Evolutionary conservation across 1,140 invertebrate genomes (phyloP).

Genomic region (Asobara japonica): DNA sequence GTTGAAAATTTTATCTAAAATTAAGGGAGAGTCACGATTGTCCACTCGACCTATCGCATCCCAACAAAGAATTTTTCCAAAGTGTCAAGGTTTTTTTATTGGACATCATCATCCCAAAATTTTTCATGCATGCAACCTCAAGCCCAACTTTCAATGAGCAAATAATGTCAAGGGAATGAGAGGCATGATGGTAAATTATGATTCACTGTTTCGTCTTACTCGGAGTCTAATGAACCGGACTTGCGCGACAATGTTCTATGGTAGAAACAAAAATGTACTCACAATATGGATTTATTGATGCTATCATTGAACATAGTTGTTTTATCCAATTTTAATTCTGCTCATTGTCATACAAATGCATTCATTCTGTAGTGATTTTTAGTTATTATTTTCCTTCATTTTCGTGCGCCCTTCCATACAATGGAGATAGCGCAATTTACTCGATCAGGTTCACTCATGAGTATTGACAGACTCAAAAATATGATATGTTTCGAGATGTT

Average conservation of each 20-base stretch:
- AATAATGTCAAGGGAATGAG: constrained; percentile 31
- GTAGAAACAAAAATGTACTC: background rate
- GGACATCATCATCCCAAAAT: constrained; percentile 13
- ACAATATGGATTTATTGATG: background rate
- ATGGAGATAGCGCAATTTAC: background rate
- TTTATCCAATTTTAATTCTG: background rate
- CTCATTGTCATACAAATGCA: background rate
- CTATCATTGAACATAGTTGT: background rate
- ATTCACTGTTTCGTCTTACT: constrained; percentile 37
- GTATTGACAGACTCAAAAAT: too few relatives aligned
- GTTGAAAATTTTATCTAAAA: constrained; percentile 3
- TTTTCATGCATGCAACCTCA: constrained; percentile 37
- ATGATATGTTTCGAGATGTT: too few relatives aligned
- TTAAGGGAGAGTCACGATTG: constrained; percentile 14
- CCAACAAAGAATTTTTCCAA: constrained; percentile 40
- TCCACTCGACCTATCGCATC: constrained; percentile 26
- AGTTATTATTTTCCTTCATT: background rate
- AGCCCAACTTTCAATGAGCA: constrained; percentile 28
- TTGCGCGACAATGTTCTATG: background rate
- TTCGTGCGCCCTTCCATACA: background rate
- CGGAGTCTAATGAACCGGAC: constrained; percentile 11
- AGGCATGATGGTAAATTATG: constrained; percentile 39
- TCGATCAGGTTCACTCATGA: background rate
- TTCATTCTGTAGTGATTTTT: background rate
- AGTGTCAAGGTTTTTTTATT: constrained; percentile 25